phyloP scores from a whole-genome alignment of 2,113 vertebrate species.

The Hemicordylus capensis region DNA sequence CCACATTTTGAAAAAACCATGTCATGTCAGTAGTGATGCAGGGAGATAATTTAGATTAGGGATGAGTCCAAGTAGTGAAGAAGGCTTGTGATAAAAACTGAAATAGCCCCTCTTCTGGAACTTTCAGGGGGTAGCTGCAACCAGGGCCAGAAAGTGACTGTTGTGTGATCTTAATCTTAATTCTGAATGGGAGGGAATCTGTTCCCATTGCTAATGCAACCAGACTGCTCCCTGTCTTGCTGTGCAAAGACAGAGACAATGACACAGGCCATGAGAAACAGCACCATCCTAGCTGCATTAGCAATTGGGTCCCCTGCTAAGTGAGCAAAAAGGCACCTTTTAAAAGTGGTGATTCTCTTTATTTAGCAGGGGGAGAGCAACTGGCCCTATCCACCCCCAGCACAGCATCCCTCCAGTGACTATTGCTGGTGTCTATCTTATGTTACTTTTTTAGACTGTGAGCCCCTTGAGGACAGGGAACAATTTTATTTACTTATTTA shows the following conservation, averaged over 20 bases:
- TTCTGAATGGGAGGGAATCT: not conserved
- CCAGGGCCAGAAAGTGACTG: not conserved
- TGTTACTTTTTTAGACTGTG: too few relatives aligned
- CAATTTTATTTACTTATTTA: too few relatives aligned
- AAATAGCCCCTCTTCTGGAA: not conserved
- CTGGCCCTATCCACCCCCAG: too few relatives aligned
- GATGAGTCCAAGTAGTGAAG: not conserved
- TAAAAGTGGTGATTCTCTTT: too few relatives aligned
- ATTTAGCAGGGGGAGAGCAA: too few relatives aligned
- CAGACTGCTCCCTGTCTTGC: not conserved
- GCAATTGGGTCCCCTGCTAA: too few relatives aligned
- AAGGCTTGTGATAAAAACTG: not conserved
- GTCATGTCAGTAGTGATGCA: not conserved
- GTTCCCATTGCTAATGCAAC: not conserved
- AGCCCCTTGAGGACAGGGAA: too few relatives aligned
- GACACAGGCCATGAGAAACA: not conserved
- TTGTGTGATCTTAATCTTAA: not conserved
- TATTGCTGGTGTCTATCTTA: too few relatives aligned
- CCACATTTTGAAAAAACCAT: not conserved
- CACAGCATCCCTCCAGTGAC: too few relatives aligned
- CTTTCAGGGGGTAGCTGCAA: not conserved
- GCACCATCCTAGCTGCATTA: too few relatives aligned
- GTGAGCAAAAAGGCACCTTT: too few relatives aligned
- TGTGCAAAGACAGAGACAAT: not conserved
- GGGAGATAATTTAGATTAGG: not conserved